phyloP scores from a whole-genome alignment of 2,113 vertebrate species.

The Lampris incognitus region DNA sequence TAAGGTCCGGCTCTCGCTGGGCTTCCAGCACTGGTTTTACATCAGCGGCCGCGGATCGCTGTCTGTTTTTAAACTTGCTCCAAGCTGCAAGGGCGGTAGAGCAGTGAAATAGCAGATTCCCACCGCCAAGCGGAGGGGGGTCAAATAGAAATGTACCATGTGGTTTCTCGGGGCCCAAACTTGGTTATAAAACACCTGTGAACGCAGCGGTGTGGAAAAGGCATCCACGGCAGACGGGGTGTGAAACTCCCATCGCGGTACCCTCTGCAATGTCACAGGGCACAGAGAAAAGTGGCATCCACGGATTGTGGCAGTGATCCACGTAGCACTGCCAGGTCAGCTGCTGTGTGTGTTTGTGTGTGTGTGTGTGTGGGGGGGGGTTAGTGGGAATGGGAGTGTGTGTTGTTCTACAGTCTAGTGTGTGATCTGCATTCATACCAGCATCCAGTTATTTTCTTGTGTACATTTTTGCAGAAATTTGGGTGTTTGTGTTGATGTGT shows the following conservation, averaged over 20 bases:
- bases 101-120: not conserved
- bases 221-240: constrained; percentile 34
- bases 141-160: not conserved
- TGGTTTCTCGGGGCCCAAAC: too few species aligned
- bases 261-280: constrained; percentile 66
- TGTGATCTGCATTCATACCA: too few species aligned
- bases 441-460: too few species aligned
- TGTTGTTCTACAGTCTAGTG: not conserved
- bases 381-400: constrained; percentile 6
- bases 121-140: not conserved
- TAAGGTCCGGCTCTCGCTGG: not conserved
- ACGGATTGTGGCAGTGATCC: constrained; percentile 64
- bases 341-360: constrained; percentile 5
- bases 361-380: not conserved
- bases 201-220: constrained; percentile 24
- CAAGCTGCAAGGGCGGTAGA: too few species aligned
- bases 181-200: not conserved
- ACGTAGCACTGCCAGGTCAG: constrained; percentile 33
- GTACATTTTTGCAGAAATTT: too few species aligned
- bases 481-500: too few species aligned
- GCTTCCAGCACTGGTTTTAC: not conserved
- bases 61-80: too few species aligned
- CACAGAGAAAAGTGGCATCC: constrained; percentile 73
- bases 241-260: constrained; percentile 49
- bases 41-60: not conserved